Conservation (phyloP, 2,888 invertebrate genomes). For the Odontomyia ornata region DNA sequence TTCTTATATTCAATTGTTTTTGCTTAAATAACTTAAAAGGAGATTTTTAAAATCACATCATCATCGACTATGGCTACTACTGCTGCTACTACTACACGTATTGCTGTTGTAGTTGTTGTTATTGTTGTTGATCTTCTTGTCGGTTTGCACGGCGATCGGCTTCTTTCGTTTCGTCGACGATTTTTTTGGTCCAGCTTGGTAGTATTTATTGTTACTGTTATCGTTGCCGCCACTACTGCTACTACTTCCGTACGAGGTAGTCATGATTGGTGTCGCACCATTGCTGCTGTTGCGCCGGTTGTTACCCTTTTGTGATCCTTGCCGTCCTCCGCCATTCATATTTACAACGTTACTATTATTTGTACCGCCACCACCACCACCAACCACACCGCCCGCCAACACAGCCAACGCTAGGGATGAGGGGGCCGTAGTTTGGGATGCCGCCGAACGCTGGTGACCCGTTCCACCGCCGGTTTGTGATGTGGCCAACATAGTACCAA, state of each 20-base stretch:
- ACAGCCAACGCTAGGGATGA: slow-evolving; percentile 44
- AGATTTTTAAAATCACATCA: slow-evolving; percentile 45
- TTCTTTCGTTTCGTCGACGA: slow-evolving; percentile 52
- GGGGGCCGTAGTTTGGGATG: slow-evolving; percentile 50
- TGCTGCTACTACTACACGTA: slow-evolving; percentile 38
- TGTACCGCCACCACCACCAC: slow-evolving; percentile 14
- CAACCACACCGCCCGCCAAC: slow-evolving; percentile 24
- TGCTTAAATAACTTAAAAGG: slow-evolving; percentile 41
- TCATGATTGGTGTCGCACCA: slow-evolving; percentile 51
- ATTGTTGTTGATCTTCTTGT: slow-evolving; percentile 48
- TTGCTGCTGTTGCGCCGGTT: slow-evolving; percentile 46
- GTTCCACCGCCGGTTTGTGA: slow-evolving; percentile 16
- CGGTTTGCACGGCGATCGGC: slow-evolving; percentile 49
- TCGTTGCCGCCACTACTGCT: slow-evolving; percentile 54
- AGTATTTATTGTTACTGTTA: slow-evolving; percentile 50
- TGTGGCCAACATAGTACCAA: slow-evolving; percentile 1
- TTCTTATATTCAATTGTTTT: slow-evolving; percentile 19
- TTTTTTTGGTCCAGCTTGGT: slow-evolving; percentile 48
- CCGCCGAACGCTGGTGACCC: slow-evolving; percentile 49
- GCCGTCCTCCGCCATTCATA: slow-evolving; percentile 23
- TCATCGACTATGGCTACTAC: slow-evolving; percentile 44
- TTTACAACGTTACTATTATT: slow-evolving; percentile 10
- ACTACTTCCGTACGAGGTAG: slow-evolving; percentile 56
- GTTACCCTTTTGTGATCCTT: slow-evolving; percentile 23
- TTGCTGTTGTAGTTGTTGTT: slow-evolving; percentile 29